Conservation (phyloP, 2,113 vertebrate genomes). For the Sylvietta virens region DNA sequence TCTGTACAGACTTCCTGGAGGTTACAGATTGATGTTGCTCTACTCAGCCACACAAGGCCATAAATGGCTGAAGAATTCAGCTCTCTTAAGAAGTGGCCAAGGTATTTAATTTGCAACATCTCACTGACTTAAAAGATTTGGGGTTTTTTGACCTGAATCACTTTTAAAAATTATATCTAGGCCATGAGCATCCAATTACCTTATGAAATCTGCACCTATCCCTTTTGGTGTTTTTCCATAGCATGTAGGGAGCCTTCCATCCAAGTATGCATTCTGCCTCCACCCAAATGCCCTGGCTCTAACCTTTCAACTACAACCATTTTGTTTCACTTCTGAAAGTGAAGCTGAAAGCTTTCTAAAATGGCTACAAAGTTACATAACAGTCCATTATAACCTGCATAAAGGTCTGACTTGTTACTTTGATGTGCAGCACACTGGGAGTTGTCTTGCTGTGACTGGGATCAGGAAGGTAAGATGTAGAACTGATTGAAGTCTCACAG, state of each 20-base stretch:
- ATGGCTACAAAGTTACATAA: background rate
- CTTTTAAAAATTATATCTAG: background rate
- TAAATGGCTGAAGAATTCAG: constrained; percentile 5
- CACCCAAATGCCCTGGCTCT: background rate
- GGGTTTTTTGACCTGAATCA: background rate
- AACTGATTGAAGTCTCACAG: background rate
- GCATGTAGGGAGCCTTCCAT: background rate
- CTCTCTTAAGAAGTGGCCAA: background rate
- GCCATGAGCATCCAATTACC: background rate
- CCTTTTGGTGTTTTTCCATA: background rate
- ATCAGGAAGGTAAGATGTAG: background rate
- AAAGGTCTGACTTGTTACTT: background rate
- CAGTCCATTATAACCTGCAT: background rate
- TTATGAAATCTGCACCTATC: background rate
- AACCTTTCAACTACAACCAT: background rate
- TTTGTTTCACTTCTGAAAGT: background rate
- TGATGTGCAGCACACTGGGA: background rate
- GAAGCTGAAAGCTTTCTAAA: background rate
- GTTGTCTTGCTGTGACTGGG: background rate
- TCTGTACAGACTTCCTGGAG: background rate
- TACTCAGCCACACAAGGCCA: background rate
- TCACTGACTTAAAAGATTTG: background rate
- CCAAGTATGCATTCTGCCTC: background rate
- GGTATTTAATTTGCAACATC: background rate
- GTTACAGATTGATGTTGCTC: background rate